Base-by-base conservation (phyloP, 2,113 vertebrate genomes). In the Tyrannus savana region DNA sequence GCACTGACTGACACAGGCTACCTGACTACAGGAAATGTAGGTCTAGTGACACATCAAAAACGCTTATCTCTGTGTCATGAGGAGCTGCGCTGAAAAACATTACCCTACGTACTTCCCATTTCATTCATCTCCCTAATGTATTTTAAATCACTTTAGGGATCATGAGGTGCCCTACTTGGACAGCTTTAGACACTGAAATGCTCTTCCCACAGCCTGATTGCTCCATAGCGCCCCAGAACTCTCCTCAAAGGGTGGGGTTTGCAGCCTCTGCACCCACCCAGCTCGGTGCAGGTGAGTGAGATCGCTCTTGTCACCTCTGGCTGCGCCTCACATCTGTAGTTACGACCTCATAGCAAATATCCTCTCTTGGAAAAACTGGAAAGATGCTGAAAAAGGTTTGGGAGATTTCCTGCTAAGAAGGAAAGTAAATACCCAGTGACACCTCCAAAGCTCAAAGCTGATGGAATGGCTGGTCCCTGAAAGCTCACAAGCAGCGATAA, bases 31-130 rank as follows among this genome's bases (percentile, higher is more conserved):
- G 9, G 24, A 72, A 84, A 92, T 0, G 7, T 22, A 35, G 31
- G 14, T 58, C 69, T 46, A 60, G 52, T 7, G 52, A 92, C 77
- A 82, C 35, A 66, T 77, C 50, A 81, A 35, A 88, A 93, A 33
- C 0, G 0, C 59, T 76, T 44, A 7, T 41, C 88, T 69, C 47
- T 5, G 9, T 9, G 10, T 58, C 58, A 76, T 2, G 1, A 76
- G 76, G 76, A 82, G 42, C 39, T 19, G 42, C 0, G 2, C 49
- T 68, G 47, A 49, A 78, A 90, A 87, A 79, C 2, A 49, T 44
- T 9, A 44, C 53, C 22, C 42, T 79, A 9, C 30, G 14, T 0
- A 3, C n/a, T 42, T 76, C 25, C 13, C 33, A 33, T 31, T 53
- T 64, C 37, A 58, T 73, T 84, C 55, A 69, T 35, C 46, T 60